Evolutionary conservation across 2,888 invertebrate genomes (phyloP).

Genomic region (Abrostola triplasia): DNA sequence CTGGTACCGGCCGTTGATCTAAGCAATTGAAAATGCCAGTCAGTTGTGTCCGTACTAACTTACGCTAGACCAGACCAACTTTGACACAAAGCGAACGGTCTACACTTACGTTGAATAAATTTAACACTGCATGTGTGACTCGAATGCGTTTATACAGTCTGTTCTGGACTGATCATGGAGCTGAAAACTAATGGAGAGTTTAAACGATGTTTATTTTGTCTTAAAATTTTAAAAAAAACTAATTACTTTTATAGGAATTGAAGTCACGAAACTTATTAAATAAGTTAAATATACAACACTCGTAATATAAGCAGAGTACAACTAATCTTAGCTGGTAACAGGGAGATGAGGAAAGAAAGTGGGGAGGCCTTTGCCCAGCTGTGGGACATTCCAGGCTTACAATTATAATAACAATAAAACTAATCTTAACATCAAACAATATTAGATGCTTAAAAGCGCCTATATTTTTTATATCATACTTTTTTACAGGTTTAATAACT

Average conservation of each 20-base stretch:
- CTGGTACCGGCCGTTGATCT: constrained; percentile 26
- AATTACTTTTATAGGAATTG: background rate
- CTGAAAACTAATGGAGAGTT: constrained; percentile 10
- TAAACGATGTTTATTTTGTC: background rate
- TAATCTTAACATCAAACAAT: too few relatives aligned
- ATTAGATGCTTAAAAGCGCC: too few relatives aligned
- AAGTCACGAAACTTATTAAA: background rate
- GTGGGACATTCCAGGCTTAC: too few relatives aligned
- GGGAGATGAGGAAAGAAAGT: too few relatives aligned
- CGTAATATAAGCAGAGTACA: too few relatives aligned
- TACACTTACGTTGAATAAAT: constrained; percentile 63
- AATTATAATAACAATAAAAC: too few relatives aligned
- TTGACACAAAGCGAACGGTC: constrained; percentile 67
- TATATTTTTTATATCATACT: too few relatives aligned
- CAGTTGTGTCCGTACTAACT: constrained; percentile 40
- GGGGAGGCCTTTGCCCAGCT: too few relatives aligned
- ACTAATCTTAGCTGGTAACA: too few relatives aligned
- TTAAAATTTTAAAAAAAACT: background rate
- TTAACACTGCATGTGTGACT: constrained; percentile 64
- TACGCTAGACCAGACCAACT: constrained; percentile 53
- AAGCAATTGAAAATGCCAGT: constrained; percentile 48
- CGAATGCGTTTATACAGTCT: constrained; percentile 56
- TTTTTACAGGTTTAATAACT: too few relatives aligned
- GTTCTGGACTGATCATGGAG: constrained; percentile 37
- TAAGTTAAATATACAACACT: too few relatives aligned